Evolutionary conservation across 2,113 vertebrate species (phyloP).

Genomic region (Cynopterus brachyotis): DNA sequence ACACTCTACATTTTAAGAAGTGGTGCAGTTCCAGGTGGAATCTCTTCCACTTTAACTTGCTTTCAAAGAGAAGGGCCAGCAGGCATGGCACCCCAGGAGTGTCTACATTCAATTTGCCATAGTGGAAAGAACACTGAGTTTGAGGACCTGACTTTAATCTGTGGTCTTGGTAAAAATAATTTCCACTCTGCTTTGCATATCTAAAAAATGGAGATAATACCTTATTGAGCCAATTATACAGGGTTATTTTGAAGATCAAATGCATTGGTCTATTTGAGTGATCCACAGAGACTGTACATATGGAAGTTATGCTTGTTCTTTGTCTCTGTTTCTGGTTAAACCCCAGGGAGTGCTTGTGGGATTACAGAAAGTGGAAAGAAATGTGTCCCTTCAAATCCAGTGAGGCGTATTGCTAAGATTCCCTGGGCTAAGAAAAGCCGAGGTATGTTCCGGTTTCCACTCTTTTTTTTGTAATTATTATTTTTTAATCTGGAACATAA

Average conservation of each 20-base stretch:
- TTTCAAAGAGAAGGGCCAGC: background rate
- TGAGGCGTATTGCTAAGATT: background rate
- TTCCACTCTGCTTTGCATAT: background rate
- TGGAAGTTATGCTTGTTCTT: background rate
- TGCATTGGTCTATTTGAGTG: background rate
- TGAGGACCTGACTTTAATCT: background rate
- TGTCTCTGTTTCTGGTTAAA: background rate
- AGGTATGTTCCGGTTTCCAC: background rate
- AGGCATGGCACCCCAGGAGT: rapidly evolving
- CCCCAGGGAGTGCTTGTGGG: background rate
- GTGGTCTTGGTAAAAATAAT: background rate
- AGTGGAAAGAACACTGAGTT: background rate
- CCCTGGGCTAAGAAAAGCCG: background rate
- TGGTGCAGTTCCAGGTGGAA: background rate
- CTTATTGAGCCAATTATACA: background rate
- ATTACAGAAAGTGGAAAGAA: background rate
- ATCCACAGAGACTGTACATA: background rate
- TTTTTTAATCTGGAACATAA: background rate
- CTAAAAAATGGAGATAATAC: background rate
- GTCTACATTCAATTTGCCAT: background rate
- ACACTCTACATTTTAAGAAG: background rate
- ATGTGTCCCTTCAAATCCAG: background rate
- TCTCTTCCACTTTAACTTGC: background rate
- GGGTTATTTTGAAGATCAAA: background rate
- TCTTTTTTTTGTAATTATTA: background rate